Conservation (phyloP, 2,888 invertebrate species). For the Lydus trimaculatus region DNA sequence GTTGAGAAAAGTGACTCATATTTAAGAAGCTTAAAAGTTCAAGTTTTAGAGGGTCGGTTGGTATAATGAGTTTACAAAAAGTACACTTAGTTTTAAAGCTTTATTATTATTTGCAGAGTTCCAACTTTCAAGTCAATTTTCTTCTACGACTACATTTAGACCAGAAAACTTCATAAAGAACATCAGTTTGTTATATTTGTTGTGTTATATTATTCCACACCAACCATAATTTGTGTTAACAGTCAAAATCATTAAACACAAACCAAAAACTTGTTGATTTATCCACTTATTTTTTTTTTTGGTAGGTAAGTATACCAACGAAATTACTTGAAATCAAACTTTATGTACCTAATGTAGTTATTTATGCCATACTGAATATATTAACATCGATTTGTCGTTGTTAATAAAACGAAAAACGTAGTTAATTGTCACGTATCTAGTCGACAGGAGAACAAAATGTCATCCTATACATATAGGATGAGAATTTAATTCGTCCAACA, state of each 20-base stretch:
- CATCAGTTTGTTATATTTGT: not conserved
- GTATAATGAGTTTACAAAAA: constrained; percentile 27
- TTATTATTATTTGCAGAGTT: constrained; percentile 39
- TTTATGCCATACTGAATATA: too few species aligned
- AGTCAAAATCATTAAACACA: too few species aligned
- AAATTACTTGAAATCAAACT: too few species aligned
- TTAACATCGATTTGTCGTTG: too few species aligned
- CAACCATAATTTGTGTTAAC: not conserved
- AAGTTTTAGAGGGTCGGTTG: constrained; percentile 15
- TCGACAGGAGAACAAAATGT: constrained; percentile 16
- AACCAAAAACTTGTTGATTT: too few species aligned
- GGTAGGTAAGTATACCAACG: too few species aligned
- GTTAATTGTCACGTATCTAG: constrained; percentile 16
- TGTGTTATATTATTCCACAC: not conserved
- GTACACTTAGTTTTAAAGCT: constrained; percentile 23
- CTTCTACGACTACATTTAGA: constrained; percentile 36
- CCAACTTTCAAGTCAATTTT: constrained; percentile 36
- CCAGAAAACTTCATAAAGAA: constrained; percentile 33
- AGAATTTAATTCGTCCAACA: constrained; percentile 25
- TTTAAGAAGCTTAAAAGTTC: constrained; percentile 26
- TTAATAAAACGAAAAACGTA: not conserved
- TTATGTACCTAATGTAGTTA: too few species aligned
- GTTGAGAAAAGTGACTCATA: constrained; percentile 17
- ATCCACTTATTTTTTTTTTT: too few species aligned
- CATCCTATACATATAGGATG: constrained; percentile 10